Evolutionary conservation across 2,888 invertebrate genomes (phyloP).

Genomic region (Epinotia bilunana): DNA sequence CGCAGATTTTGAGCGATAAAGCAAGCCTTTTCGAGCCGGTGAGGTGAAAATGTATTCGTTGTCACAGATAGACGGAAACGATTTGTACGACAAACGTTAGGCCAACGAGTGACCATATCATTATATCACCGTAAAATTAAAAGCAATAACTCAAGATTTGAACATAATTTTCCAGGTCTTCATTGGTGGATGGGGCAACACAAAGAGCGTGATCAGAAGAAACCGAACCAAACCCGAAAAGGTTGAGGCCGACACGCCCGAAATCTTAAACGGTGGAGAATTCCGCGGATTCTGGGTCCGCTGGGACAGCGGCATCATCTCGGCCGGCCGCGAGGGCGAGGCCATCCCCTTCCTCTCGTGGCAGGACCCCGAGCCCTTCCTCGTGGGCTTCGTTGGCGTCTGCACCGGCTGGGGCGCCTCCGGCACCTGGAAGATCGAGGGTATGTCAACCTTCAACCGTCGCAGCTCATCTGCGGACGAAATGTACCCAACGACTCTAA

Average conservation of each 20-base stretch:
- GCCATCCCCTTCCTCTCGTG: slow-evolving; percentile 89
- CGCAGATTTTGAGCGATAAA: too few species aligned
- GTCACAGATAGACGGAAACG: too few species aligned
- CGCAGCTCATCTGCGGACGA: slow-evolving; percentile 52
- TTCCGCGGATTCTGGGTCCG: slow-evolving; percentile 94
- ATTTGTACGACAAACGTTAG: background rate
- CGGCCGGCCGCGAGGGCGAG: slow-evolving; percentile 90
- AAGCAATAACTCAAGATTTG: background rate
- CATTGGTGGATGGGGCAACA: slow-evolving; percentile 95
- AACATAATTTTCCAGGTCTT: slow-evolving; percentile 83
- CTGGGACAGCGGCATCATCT: slow-evolving; percentile 88
- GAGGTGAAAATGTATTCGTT: too few species aligned
- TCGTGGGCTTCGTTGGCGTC: slow-evolving; percentile 90
- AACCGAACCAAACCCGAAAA: slow-evolving; percentile 91
- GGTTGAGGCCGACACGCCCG: slow-evolving; percentile 88
- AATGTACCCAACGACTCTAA: slow-evolving; percentile 79
- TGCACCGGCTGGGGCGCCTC: slow-evolving; percentile 95
- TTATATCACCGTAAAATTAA: background rate
- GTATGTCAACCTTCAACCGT: slow-evolving; percentile 67
- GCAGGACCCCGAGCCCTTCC: slow-evolving; percentile 88
- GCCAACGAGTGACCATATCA: background rate
- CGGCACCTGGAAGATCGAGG: slow-evolving; percentile 93
- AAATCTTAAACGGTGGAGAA: slow-evolving; percentile 88
- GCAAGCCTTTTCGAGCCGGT: too few species aligned
- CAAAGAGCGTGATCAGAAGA: slow-evolving; percentile 92